phyloP scores from a whole-genome alignment of 1,140 invertebrate species.

The Phocides pigmalion region DNA sequence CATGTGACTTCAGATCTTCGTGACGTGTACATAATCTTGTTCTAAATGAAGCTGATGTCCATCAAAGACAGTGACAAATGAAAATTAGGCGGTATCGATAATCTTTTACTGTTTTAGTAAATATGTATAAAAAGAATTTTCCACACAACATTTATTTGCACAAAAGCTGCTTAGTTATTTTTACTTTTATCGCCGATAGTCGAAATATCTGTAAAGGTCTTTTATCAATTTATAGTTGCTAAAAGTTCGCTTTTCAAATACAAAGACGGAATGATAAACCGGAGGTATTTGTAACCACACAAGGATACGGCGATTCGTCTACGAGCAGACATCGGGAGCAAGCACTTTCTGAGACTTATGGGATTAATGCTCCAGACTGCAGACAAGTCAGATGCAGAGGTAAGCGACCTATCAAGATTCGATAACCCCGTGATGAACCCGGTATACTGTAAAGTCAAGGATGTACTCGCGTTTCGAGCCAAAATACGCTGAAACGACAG shows the following conservation, averaged over 20 bases:
- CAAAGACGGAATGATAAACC: neutral
- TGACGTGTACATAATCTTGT: no score
- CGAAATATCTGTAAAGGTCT: neutral
- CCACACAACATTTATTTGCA: no score
- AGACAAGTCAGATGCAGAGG: slow-evolving; percentile 44
- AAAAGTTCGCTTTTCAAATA: slow-evolving; percentile 23
- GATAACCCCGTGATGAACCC: slow-evolving; percentile 37
- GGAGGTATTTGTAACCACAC: slow-evolving; percentile 18
- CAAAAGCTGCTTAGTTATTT: no score
- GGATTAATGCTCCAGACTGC: slow-evolving; percentile 35
- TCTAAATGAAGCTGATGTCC: no score
- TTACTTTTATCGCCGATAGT: no score
- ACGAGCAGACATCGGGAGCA: slow-evolving; percentile 21
- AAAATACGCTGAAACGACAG: neutral
- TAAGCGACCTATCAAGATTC: slow-evolving; percentile 44
- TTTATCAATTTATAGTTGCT: neutral
- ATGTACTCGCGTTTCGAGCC: neutral
- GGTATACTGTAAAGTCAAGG: slow-evolving; percentile 34
- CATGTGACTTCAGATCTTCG: no score
- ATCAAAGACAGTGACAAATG: no score
- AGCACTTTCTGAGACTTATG: slow-evolving; percentile 29
- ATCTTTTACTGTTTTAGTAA: no score
- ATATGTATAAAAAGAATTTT: no score
- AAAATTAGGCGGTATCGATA: no score
- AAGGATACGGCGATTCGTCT: slow-evolving; percentile 23